Evolutionary conservation across 2,888 invertebrate species (phyloP).

Genomic region (Dasysyrphus albostriatus): DNA sequence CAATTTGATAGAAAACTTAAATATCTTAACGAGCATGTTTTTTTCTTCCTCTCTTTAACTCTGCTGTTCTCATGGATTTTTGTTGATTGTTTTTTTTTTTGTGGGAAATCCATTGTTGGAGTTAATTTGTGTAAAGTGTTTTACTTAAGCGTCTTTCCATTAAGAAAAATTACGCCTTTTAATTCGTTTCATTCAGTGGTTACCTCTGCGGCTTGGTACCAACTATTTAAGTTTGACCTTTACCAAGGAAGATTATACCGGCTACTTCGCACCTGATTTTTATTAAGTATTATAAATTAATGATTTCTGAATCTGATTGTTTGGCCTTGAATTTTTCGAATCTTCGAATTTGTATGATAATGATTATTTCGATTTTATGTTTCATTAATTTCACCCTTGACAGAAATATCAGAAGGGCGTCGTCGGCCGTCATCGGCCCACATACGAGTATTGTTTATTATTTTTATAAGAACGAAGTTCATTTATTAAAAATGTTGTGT

Average conservation of each 20-base stretch:
- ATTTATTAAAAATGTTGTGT: background rate
- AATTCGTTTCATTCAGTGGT: background rate
- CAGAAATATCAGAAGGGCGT: conserved; percentile 19
- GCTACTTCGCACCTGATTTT: conserved; percentile 23
- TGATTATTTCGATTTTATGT: conserved; percentile 14
- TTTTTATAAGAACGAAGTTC: background rate
- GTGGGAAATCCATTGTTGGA: conserved; percentile 24
- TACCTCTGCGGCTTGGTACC: conserved; percentile 17
- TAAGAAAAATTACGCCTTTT: conserved; percentile 21
- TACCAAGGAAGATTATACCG: conserved; percentile 23
- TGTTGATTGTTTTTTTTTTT: background rate
- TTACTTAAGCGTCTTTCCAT: conserved; percentile 33
- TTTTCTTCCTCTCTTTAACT: background rate
- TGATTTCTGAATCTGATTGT: conserved; percentile 40
- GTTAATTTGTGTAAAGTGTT: conserved; percentile 37
- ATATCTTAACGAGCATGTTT: conserved; percentile 12
- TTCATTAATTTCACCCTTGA: conserved; percentile 12
- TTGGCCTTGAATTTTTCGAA: conserved; percentile 38
- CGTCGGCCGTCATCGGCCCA: conserved; percentile 5
- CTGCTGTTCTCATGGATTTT: conserved; percentile 7
- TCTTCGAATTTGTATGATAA: conserved; percentile 32
- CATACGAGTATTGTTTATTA: background rate
- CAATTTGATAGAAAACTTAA: conserved; percentile 27
- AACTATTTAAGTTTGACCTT: conserved; percentile 50
- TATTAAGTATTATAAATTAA: conserved; percentile 8